Base-by-base conservation (phyloP, 2,113 vertebrate genomes). In the Saccopteryx bilineata region DNA sequence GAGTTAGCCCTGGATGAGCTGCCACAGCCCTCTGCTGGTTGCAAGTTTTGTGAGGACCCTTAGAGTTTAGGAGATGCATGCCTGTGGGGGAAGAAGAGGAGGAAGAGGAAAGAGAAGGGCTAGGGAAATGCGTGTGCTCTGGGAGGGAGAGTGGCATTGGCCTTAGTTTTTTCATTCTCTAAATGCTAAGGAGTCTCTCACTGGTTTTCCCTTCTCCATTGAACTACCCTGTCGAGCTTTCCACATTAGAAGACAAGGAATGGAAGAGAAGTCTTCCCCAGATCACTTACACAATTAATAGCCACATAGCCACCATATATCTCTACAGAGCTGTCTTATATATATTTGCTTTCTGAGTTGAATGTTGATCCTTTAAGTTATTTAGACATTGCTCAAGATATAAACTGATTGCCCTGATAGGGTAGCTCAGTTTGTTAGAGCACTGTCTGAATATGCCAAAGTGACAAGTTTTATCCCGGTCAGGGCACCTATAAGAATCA, bases 281-380 rank as follows among this genome's bases (percentile, higher is more conserved):
- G 9, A n/a, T 56, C 52, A 13, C 48, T 86, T 39, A 76, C 19
- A 54, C 23, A 11, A 14, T 66, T 58, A 54, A 60, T 39, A 39
- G 39, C 39, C 39, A 39, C 39, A 23, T 7, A 71, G 39, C 50
- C 19, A 65, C 84, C 15, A 26, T 8, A 2, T 8, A n/a, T 24
- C 69, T 58, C 90, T 75, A 19, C 24, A 80, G 46, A 82, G n/a
- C 60, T 71, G 24, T 65, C 75, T 63, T 80, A 13, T 23, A 2
- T 87, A 9, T 63, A 33, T 39, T 66, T 18, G 33, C 76, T 81
- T 95, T 86, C n/a, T 89, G 61, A 50, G 28, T 48, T 87, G 28
- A 83, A 93, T 50, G 48, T 58, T 63, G 74, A 72, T 87, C 87
- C 90, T 83, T 21, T 82, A 81, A 72, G 56, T 90, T 91, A 91